phyloP scores from a whole-genome alignment of 2,888 invertebrate genomes.

The Nephrocerus scutellatus region DNA sequence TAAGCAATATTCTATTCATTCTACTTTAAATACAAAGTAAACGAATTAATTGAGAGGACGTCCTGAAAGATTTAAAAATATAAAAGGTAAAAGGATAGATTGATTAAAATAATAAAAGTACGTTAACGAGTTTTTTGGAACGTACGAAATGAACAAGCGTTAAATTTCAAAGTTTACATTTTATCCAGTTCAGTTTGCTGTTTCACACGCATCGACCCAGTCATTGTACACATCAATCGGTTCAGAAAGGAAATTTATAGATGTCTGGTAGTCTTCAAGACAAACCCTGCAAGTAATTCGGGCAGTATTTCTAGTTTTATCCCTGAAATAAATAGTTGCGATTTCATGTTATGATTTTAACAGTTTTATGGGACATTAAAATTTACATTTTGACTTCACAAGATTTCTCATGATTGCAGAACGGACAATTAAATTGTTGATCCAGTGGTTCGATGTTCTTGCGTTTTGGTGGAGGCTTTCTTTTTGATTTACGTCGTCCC shows the following conservation, averaged over 20 bases:
- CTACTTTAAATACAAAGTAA: no score
- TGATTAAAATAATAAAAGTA: no score
- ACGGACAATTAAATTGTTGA: conserved; percentile 96
- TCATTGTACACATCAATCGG: conserved; percentile 98
- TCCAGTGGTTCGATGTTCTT: conserved; percentile 91
- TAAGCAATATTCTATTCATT: no score
- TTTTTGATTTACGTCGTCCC: conserved; percentile 94
- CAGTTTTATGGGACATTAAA: no score
- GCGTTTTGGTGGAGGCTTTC: conserved; percentile 92
- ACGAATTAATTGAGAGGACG: no score
- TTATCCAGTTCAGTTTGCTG: conserved; percentile 82
- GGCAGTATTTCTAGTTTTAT: conserved; percentile 88
- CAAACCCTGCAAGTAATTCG: conserved; percentile 93
- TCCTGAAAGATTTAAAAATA: no score
- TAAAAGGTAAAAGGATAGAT: no score
- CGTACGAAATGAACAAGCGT: no score
- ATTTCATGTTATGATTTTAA: no score
- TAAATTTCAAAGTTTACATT: no score
- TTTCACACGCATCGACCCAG: conserved; percentile 99
- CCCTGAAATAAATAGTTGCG: conserved; percentile 66
- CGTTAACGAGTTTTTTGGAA: no score
- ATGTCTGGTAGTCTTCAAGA: conserved; percentile 92
- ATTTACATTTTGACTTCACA: conserved; percentile 98
- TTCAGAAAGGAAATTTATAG: conserved; percentile 92
- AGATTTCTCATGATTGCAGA: conserved; percentile 98